Evolutionary conservation across 1,140 invertebrate genomes (phyloP).

Genomic region (Mya arenaria): DNA sequence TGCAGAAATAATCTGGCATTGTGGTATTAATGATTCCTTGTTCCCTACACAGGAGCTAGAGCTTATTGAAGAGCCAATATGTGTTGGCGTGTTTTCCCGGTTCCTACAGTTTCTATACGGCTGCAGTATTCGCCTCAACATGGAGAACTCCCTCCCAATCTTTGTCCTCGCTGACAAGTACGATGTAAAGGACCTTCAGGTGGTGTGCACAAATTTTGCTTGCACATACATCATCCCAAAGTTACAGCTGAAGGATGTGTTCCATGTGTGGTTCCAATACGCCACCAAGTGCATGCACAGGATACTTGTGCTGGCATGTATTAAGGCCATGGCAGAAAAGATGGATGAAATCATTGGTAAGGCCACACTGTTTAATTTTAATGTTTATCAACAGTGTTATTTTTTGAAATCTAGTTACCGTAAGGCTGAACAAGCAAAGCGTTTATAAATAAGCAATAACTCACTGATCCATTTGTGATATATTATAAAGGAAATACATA

Average conservation of each 20-base stretch:
- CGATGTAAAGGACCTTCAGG: constrained; percentile 79
- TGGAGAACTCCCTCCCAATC: constrained; percentile 80
- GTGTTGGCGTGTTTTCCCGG: constrained; percentile 78
- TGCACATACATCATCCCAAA: constrained; percentile 80
- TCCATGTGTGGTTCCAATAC: constrained; percentile 82
- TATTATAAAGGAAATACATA: too few relatives aligned
- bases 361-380: too few relatives aligned
- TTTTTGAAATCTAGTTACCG: too few relatives aligned
- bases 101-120: constrained; percentile 81
- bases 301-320: constrained; percentile 75
- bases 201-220: constrained; percentile 81
- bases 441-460: too few relatives aligned
- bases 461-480: too few relatives aligned
- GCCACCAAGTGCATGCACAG: constrained; percentile 81
- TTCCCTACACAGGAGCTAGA: constrained; percentile 80
- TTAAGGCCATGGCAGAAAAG: constrained; percentile 78
- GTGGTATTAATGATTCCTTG: too few relatives aligned
- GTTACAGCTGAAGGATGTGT: constrained; percentile 81
- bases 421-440: too few relatives aligned
- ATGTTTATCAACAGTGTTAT: too few relatives aligned
- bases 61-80: constrained; percentile 79
- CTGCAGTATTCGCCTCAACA: constrained; percentile 80
- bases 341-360: constrained; percentile 79
- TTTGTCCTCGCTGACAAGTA: constrained; percentile 82
- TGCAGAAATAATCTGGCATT: too few relatives aligned